These are phyloP conservation scores for Bugula neritina DNA, from an alignment of 2,888 invertebrate genomes.

Conservation along the genomic window DNA sequence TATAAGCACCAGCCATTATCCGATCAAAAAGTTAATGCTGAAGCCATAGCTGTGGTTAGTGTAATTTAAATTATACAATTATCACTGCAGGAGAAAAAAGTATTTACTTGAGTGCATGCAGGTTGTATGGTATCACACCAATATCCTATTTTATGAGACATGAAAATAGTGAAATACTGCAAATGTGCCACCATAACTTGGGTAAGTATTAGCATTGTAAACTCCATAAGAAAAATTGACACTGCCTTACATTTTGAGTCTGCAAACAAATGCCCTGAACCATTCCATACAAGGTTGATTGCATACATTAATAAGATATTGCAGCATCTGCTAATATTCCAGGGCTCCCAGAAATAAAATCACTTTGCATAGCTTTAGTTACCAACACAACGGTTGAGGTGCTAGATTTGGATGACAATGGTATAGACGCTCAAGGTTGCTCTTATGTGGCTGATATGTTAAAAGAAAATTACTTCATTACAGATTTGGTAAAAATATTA, in stretches of 20 bases:
- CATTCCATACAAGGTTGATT: too few relatives aligned
- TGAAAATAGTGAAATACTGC: slow-evolving; percentile 36
- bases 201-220: too few relatives aligned
- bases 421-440: slow-evolving; percentile 42
- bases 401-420: slow-evolving; percentile 45
- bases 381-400: slow-evolving; percentile 38
- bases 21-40: too few relatives aligned
- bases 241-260: too few relatives aligned
- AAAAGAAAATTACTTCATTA: slow-evolving; percentile 44
- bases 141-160: slow-evolving; percentile 41
- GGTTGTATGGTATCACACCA: slow-evolving; percentile 36
- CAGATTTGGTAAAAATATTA: slow-evolving; percentile 38
- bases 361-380: slow-evolving; percentile 39
- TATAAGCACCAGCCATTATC: too few relatives aligned
- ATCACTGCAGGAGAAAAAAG: background rate
- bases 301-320: too few relatives aligned
- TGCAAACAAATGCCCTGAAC: too few relatives aligned
- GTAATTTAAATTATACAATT: too few relatives aligned
- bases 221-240: too few relatives aligned
- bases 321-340: too few relatives aligned
- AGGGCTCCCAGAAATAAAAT: slow-evolving; percentile 40
- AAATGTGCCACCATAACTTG: slow-evolving; percentile 41
- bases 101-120: slow-evolving; percentile 36
- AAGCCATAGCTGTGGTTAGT: too few relatives aligned
- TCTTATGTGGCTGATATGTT: slow-evolving; percentile 39